These are phyloP conservation scores for Troilus luridus DNA, from an alignment of 2,888 invertebrate genomes.

Conservation along the genomic window DNA sequence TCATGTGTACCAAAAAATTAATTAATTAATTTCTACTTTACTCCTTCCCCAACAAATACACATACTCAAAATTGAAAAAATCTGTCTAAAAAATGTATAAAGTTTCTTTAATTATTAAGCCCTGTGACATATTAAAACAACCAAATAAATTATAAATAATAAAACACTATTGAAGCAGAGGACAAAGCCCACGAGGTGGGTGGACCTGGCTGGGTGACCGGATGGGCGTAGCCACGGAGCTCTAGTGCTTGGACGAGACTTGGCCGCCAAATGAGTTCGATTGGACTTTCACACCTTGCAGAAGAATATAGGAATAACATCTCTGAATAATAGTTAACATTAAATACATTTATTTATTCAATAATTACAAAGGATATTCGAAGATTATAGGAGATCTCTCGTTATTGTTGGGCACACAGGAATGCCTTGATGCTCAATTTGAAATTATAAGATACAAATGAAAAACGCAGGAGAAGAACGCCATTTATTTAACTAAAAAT, in stretches of 20 bases:
- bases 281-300: neutral
- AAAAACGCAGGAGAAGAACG: too few species aligned
- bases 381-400: neutral
- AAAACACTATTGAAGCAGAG: neutral
- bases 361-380: neutral
- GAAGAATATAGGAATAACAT: neutral
- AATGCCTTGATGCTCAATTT: too few species aligned
- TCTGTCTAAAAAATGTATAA: too few species aligned
- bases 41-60: too few species aligned
- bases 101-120: too few species aligned
- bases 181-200: neutral
- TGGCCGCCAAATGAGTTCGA: neutral
- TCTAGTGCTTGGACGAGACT: neutral
- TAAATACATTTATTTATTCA: neutral
- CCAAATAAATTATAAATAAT: neutral
- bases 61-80: too few species aligned
- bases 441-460: too few species aligned
- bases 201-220: neutral
- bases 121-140: neutral
- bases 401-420: too few species aligned
- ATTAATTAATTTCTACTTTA: too few species aligned
- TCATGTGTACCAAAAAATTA: too few species aligned
- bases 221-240: neutral
- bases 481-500: too few species aligned
- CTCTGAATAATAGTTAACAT: neutral